These are phyloP conservation scores for Stenodema calcarata DNA, from an alignment of 2,888 invertebrate species.

Conservation along the genomic window DNA sequence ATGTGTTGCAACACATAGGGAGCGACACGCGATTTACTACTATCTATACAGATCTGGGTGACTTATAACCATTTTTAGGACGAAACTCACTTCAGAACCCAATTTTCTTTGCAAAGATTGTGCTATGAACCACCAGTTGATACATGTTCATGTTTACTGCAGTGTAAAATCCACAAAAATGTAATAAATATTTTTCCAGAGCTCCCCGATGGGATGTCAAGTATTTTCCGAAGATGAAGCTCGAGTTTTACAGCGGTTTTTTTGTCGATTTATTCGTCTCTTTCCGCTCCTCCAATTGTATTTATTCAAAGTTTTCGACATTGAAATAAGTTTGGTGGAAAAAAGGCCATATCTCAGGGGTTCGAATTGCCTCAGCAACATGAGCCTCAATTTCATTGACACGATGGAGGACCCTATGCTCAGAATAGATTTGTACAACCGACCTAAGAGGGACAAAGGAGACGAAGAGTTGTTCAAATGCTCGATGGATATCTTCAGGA, in stretches of 20 bases:
- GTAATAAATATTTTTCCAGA: neutral
- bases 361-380: neutral
- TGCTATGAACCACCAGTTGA: no score
- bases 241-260: neutral
- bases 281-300: slow-evolving; percentile 26
- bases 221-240: slow-evolving; percentile 33
- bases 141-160: no score
- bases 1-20: no score
- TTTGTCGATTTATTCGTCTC: slow-evolving; percentile 20
- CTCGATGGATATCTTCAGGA: slow-evolving; percentile 19
- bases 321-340: neutral
- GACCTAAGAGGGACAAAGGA: neutral
- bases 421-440: slow-evolving; percentile 3
- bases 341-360: slow-evolving; percentile 15
- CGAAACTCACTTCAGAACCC: no score
- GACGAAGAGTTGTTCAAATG: slow-evolving; percentile 19
- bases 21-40: no score
- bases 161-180: no score
- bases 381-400: neutral
- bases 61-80: no score
- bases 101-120: no score
- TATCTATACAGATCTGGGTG: no score
- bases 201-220: slow-evolving; percentile 16
- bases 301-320: slow-evolving; percentile 23
- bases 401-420: slow-evolving; percentile 13